These are phyloP conservation scores for Cephus pulcher DNA, from an alignment of 2,888 invertebrate genomes.

Conservation along the genomic window DNA sequence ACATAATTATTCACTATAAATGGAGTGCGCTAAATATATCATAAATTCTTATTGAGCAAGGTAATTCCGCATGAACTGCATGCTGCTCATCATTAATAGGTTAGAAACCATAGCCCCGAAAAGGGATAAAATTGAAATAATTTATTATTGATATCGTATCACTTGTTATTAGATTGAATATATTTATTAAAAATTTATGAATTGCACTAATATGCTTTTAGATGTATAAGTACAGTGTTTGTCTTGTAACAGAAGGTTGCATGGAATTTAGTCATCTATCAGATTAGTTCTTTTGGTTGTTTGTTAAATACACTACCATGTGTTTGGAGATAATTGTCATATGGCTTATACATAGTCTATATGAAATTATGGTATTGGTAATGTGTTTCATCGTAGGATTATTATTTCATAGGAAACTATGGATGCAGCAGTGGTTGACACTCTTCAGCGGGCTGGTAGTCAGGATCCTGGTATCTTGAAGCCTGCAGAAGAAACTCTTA, in stretches of 20 bases:
- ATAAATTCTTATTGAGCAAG: conserved; percentile 40
- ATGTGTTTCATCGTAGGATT: neutral
- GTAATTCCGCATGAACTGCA: conserved; percentile 33
- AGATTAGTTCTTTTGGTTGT: neutral
- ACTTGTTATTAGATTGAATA: neutral
- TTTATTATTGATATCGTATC: neutral
- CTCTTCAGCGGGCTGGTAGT: conserved; percentile 85
- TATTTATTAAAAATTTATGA: neutral
- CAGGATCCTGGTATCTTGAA: conserved; percentile 86
- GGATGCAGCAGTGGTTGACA: conserved; percentile 78
- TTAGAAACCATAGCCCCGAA: conserved; percentile 40
- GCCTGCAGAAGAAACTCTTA: conserved; percentile 87
- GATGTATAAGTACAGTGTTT: neutral
- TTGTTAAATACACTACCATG: neutral
- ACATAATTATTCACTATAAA: conserved; percentile 44
- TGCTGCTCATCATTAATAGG: conserved; percentile 38
- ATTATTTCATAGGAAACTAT: conserved; percentile 57
- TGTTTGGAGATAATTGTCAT: neutral
- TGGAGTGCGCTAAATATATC: conserved; percentile 42
- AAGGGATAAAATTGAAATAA: conserved; percentile 1
- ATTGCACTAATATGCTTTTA: neutral
- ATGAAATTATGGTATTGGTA: neutral
- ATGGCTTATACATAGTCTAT: conserved; percentile 2
- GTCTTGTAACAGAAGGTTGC: neutral
- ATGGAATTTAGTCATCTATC: neutral